Base-by-base conservation (phyloP, 2,113 vertebrate genomes). In the Antigone vipio region DNA sequence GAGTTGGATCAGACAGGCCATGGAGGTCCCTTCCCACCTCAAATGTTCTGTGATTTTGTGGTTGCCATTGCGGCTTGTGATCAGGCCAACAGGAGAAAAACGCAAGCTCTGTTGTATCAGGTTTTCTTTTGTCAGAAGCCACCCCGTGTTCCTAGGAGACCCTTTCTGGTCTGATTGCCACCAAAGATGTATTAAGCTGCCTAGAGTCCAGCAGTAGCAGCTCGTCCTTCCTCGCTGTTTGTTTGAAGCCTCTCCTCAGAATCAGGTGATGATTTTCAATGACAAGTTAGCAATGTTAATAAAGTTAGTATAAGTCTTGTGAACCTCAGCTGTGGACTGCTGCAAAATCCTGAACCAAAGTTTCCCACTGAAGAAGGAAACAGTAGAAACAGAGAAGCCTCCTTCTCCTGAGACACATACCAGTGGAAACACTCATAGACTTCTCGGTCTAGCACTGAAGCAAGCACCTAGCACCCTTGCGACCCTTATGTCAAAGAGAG, bases 91-190 rank as follows among this genome's bases (percentile, higher is more conserved):
- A 40, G 21, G 55, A 53, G 13, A 30, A 60, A 20, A 74, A 49
- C 9, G 12, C 62, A n/a, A 75, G 62, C 10, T 56, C 49, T 1
- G 0, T 22, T 62, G 49, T 71, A 30, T 9, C 1, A 0, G 2
- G 17, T 49, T 62, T 21, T 83, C 16, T 62, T 68, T 42, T 69
- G 49, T 35, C 80, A 69, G 56, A 47, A 83, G n/a, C 47, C 24
- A 76, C 21, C 15, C 34, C 26, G 6, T 35, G 40, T 47, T 68
- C 45, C 47, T 35, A 66, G n/a, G 32, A 66, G 50, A 45, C 10
- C n/a, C 30, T 27, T 58, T 45, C 18, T 59, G 35, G 21, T 27
- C n/a, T 62, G 49, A 44, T 15, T 55, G 64, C 42, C 63, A 32
- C n/a, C 42, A 35, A 77, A 49, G 42, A 32, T 42, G 13, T 30